These are phyloP conservation scores for Cephus nigrinus DNA, from an alignment of 2,888 invertebrate genomes.

Conservation along the genomic window DNA sequence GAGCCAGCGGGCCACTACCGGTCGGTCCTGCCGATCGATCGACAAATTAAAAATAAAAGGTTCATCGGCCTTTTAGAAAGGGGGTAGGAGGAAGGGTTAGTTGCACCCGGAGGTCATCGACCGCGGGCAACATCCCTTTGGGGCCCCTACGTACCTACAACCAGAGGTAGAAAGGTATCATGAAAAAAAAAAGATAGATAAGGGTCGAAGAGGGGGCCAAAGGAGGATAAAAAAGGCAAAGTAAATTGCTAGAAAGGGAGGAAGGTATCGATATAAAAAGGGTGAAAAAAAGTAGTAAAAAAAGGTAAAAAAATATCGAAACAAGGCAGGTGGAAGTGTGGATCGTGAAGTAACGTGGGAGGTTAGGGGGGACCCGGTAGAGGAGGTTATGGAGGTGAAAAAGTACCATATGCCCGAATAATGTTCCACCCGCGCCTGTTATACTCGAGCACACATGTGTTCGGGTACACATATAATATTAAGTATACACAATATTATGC, in stretches of 20 bases:
- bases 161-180: conserved; percentile 8
- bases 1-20: neutral
- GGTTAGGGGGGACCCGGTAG: conserved; percentile 11
- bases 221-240: neutral
- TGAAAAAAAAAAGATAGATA: conserved; percentile 26
- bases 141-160: conserved; percentile 12
- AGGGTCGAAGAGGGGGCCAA: neutral
- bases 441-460: neutral
- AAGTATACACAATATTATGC: neutral
- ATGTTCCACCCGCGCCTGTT: conserved; percentile 56
- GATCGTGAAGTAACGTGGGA: conserved; percentile 28
- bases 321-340: conserved; percentile 52
- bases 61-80: conserved; percentile 43
- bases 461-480: neutral
- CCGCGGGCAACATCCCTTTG: conserved; percentile 38
- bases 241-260: conserved; percentile 7
- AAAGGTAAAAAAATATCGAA: conserved; percentile 35
- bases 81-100: neutral
- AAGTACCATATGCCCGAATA: conserved; percentile 58
- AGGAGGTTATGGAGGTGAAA: conserved; percentile 13
- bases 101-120: conserved; percentile 41
- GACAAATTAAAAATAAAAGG: conserved; percentile 42
- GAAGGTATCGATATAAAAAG: conserved; percentile 37
- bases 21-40: conserved; percentile 22
- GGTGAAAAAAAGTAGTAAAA: conserved; percentile 10